Evolutionary conservation across 2,888 invertebrate species (phyloP).

Genomic region (Hesperia comma): DNA sequence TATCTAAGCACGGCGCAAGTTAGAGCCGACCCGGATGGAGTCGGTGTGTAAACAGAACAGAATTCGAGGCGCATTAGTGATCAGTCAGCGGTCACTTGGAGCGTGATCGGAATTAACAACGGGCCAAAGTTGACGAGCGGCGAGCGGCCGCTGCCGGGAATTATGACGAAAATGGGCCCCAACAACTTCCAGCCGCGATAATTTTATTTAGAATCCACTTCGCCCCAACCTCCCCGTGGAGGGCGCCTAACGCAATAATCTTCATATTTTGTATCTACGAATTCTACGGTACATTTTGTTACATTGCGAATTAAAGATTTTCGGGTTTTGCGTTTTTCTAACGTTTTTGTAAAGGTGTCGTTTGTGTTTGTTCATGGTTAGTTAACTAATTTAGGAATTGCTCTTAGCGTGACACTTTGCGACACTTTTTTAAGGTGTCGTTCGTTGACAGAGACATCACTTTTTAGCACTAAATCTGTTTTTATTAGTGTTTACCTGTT

Average conservation of each 20-base stretch:
- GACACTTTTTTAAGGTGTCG: neutral
- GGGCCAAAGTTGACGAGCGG: constrained; percentile 35
- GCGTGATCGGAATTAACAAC: constrained; percentile 51
- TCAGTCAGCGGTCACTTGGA: constrained; percentile 36
- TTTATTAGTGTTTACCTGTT: constrained; percentile 4
- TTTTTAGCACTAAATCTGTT: constrained; percentile 4
- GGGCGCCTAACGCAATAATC: constrained; percentile 64
- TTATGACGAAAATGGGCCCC: constrained; percentile 64
- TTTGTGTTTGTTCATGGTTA: constrained; percentile 1
- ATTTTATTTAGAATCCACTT: constrained; percentile 65
- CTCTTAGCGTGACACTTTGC: neutral
- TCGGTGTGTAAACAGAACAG: constrained; percentile 20
- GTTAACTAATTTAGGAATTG: neutral
- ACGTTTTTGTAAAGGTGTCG: neutral
- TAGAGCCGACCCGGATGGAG: constrained; percentile 35
- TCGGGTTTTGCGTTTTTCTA: constrained; percentile 3
- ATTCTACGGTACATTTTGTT: constrained; percentile 44
- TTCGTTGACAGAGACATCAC: constrained; percentile 5
- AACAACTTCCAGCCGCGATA: constrained; percentile 56
- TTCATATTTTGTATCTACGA: constrained; percentile 60
- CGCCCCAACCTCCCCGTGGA: constrained; percentile 46
- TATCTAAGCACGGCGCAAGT: neutral
- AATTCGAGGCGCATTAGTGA: constrained; percentile 37
- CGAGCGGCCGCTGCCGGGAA: constrained; percentile 43
- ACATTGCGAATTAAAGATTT: constrained; percentile 46